Evolutionary conservation across 2,797 vertebrate genomes (phyloP), one percentile per base, ranked within the genome.

Genomic region (Emydoidea blandingii): DNA sequence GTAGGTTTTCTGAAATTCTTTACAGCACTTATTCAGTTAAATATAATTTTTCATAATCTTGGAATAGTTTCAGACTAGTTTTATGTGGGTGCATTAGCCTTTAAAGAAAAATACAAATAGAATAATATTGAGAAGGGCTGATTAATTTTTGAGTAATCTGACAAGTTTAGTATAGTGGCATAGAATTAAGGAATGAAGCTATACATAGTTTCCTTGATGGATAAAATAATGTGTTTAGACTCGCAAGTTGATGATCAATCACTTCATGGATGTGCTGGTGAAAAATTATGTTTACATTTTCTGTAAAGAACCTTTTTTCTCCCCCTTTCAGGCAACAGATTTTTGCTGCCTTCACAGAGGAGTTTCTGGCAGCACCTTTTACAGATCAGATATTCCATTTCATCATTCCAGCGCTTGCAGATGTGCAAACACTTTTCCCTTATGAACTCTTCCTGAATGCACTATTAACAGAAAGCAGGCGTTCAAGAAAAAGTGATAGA

Each of bases 301-400:
- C 34, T 54, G 2, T 52, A 52, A 81, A 65, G 86, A 86, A 37
- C 23, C 1, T 21, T 10, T 78, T 86, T 96, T 83, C 83, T 50
- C 91, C 94, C 52, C 90, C 47, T 96, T 97, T 57, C 97, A 99
- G 99, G 98, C 99, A 99, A 96, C 99, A 99, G 96, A 99, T 99
- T 92, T 99, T 99, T 97, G 97, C 98, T 37, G 99, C 99, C 98
- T 99, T 99, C 98, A 99, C 99, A 2, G 98, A 99, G 98, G 99
- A 99, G 98, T 99, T 99, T 95, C 98, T 99, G 97, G 99, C 98
- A 68, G 98, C 99, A 65, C 99, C 99, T 52, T 99, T 99, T 97
- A 99, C 99, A 4, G 99, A 99, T 97, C 99, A 99, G 98, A 98
- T 99, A 97, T 99, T 99, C 98, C 98, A 99, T 98, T 99, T 99